These are phyloP conservation scores for Actinia equina DNA, from an alignment of 64 coral and sea anemone genomes.

Conservation along the genomic window DNA sequence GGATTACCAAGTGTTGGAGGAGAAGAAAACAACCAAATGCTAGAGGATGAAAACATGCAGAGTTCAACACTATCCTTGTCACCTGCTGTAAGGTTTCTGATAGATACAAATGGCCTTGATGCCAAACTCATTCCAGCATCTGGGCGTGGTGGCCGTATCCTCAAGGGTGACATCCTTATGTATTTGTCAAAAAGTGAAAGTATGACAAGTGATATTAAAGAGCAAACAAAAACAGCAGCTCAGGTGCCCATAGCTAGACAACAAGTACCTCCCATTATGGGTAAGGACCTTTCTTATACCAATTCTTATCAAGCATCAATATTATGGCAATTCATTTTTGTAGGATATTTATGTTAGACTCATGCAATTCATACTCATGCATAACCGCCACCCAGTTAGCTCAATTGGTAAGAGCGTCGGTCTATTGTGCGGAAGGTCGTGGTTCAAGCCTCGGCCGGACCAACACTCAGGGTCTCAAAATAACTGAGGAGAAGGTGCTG, in stretches of 20 bases:
- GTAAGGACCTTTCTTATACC: not conserved
- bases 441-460: no score
- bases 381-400: no score
- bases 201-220: not conserved
- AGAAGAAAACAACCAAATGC: not conserved
- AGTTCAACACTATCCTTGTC: constrained; percentile 31
- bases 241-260: constrained; percentile 5
- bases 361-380: not conserved
- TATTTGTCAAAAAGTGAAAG: constrained; percentile 45
- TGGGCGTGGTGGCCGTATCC: constrained; percentile 63
- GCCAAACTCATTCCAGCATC: constrained; percentile 69
- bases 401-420: no score
- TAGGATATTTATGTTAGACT: no score
- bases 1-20: not conserved
- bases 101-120: constrained; percentile 69
- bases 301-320: no score
- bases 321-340: no score
- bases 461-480: no score
- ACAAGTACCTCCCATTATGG: not conserved
- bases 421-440: no score
- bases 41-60: not conserved
- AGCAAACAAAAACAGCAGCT: not conserved
- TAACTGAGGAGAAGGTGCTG: no score
- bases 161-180: constrained; percentile 77
- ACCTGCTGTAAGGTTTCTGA: constrained; percentile 76